A percentile compares a stretch with the other conserved stretches of the same genome.
phyloP scores from a whole-genome alignment of 2,888 invertebrate genomes.

The Drosophila koepferae region DNA sequence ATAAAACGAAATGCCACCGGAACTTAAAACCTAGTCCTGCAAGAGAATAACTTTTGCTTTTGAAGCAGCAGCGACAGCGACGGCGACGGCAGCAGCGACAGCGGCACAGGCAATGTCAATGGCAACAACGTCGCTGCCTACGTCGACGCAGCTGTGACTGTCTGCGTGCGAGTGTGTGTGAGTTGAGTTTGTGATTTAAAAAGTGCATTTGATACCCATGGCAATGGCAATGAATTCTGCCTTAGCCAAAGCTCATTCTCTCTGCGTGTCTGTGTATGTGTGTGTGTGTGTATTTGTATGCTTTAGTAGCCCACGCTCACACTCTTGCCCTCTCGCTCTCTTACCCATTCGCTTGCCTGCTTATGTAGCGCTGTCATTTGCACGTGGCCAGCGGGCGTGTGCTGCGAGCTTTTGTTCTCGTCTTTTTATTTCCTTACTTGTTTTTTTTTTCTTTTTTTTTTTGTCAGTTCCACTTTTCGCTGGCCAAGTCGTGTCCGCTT shows the following conservation, averaged over 20 bases:
- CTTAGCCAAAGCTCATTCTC: conserved; percentile 5
- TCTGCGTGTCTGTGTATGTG: conserved; percentile 1
- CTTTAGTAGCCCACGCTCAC: background rate
- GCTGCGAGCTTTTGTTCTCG: conserved; percentile 19
- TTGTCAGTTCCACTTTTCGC: conserved; percentile 3
- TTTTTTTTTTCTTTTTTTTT: background rate
- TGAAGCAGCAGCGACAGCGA: conserved; percentile 14
- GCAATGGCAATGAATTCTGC: conserved; percentile 58
- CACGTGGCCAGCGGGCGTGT: conserved; percentile 11
- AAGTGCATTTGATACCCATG: conserved; percentile 59
- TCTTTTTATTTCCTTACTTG: background rate
- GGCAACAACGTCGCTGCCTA: conserved; percentile 28
- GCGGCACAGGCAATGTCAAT: conserved; percentile 45
- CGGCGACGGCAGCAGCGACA: background rate
- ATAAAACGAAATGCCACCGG: conserved; percentile 44
- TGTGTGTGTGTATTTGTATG: conserved; percentile 2
- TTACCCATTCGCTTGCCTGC: background rate
- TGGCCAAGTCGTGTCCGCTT: conserved; percentile 4
- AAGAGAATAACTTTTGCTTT: conserved; percentile 40
- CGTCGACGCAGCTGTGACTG: conserved; percentile 26
- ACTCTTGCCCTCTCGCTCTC: background rate
- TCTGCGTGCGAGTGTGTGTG: conserved; percentile 36
- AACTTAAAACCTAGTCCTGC: conserved; percentile 39
- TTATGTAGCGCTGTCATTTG: conserved; percentile 15
- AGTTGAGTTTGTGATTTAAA: conserved; percentile 57